A percentile compares a stretch with the other conserved stretches of the same genome.
phyloP scores from a whole-genome alignment of 2,797 vertebrate genomes.

The Peromyscus melanophrys region DNA sequence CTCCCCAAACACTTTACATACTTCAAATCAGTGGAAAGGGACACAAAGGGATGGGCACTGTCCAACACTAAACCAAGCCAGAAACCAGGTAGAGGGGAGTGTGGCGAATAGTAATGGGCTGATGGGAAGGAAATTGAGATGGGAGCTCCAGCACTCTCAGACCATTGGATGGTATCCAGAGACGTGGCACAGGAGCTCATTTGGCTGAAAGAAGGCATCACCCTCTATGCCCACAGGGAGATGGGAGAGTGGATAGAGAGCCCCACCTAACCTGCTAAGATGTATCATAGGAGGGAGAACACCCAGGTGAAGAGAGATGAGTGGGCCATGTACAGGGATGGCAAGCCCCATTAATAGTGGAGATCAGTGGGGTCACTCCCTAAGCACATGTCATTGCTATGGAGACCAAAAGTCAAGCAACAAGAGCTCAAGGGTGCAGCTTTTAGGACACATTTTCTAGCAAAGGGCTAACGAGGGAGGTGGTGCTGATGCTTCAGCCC shows the following conservation, averaged over 20 bases:
- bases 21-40: background rate
- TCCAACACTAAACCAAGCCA: rapidly evolving
- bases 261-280: rapidly evolving
- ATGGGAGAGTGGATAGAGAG: background rate
- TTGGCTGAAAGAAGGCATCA: background rate
- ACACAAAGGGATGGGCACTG: background rate
- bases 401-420: background rate
- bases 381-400: background rate
- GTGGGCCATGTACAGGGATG: rapidly evolving
- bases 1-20: background rate
- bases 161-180: background rate
- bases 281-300: background rate
- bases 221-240: background rate
- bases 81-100: background rate
- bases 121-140: rapidly evolving
- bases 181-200: rapidly evolving
- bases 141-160: background rate
- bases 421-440: too few relatives aligned
- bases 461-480: background rate
- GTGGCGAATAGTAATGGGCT: rapidly evolving
- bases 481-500: too few relatives aligned
- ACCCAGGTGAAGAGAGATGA: background rate
- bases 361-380: rapidly evolving
- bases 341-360: too few relatives aligned
- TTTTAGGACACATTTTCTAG: too few relatives aligned